phyloP scores from a whole-genome alignment of 2,888 invertebrate genomes.

The Entomobrya multifasciata region DNA sequence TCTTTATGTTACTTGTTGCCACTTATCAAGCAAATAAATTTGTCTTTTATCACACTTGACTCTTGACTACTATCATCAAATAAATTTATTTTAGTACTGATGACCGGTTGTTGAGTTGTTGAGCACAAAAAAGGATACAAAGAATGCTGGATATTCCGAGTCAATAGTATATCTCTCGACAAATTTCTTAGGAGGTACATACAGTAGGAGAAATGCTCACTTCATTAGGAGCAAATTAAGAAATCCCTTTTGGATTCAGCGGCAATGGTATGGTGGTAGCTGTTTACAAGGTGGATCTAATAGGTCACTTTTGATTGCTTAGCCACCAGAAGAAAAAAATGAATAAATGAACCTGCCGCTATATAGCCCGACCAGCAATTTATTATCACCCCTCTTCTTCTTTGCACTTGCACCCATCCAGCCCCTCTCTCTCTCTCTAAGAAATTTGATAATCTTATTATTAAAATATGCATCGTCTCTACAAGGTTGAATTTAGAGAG shows the following conservation, averaged over 20 bases:
- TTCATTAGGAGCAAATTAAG: conserved; percentile 43
- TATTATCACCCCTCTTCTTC: conserved; percentile 1
- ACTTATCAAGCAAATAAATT: conserved; percentile 50
- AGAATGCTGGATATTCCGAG: no score
- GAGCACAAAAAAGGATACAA: background rate
- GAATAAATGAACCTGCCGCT: conserved; percentile 9
- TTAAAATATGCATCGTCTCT: background rate
- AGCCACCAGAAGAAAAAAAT: background rate
- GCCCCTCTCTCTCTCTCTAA: background rate
- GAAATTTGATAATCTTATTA: conserved; percentile 38
- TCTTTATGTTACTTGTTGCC: background rate
- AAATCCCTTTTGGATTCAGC: background rate
- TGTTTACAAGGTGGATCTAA: conserved; percentile 30
- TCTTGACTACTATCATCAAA: conserved; percentile 42
- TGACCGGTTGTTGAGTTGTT: background rate
- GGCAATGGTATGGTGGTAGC: conserved; percentile 11
- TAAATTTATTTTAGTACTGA: conserved; percentile 11
- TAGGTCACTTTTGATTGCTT: conserved; percentile 2
- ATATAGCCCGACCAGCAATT: background rate
- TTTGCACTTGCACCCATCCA: background rate
- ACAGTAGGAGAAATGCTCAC: conserved; percentile 13
- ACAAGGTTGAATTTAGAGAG: background rate
- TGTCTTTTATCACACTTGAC: conserved; percentile 28
- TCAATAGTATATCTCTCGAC: background rate
- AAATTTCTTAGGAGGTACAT: background rate